Evolutionary conservation across 2,113 vertebrate species (phyloP).

Genomic region (Silurus meridionalis): DNA sequence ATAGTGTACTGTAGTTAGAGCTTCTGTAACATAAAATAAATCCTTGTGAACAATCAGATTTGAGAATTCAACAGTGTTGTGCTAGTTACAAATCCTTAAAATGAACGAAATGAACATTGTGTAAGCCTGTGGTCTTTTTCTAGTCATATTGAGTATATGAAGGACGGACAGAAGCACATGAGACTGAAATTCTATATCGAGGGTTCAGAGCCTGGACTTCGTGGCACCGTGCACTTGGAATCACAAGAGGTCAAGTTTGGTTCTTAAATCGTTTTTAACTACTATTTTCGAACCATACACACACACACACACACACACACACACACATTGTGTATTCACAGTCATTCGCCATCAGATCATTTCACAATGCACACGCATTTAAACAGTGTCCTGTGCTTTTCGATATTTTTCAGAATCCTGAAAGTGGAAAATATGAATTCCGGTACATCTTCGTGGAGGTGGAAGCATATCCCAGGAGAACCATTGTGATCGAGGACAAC

Average conservation of each 20-base stretch:
- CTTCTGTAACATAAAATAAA: background rate
- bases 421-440: conserved; percentile 83
- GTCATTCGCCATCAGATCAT: background rate
- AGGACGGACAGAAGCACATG: conserved; percentile 84
- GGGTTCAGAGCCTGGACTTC: conserved; percentile 85
- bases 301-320: background rate
- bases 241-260: conserved; percentile 82
- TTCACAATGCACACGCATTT: background rate
- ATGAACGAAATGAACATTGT: background rate
- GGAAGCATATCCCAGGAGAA: conserved; percentile 83
- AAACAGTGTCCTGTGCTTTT: background rate
- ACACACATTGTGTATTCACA: background rate
- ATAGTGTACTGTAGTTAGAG: background rate
- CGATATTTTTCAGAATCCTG: conserved; percentile 77
- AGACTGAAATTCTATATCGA: conserved; percentile 94
- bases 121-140: conserved; percentile 36
- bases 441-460: conserved; percentile 89
- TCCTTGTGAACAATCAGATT: background rate
- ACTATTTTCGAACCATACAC: background rate
- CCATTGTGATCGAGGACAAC: conserved; percentile 91
- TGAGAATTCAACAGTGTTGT: background rate
- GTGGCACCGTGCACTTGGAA: conserved; percentile 87
- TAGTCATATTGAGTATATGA: conserved; percentile 85
- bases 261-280: background rate
- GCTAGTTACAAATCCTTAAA: background rate